Evolutionary conservation across 1,140 invertebrate genomes (phyloP).

Genomic region (honey bee (Apis mellifera)): DNA sequence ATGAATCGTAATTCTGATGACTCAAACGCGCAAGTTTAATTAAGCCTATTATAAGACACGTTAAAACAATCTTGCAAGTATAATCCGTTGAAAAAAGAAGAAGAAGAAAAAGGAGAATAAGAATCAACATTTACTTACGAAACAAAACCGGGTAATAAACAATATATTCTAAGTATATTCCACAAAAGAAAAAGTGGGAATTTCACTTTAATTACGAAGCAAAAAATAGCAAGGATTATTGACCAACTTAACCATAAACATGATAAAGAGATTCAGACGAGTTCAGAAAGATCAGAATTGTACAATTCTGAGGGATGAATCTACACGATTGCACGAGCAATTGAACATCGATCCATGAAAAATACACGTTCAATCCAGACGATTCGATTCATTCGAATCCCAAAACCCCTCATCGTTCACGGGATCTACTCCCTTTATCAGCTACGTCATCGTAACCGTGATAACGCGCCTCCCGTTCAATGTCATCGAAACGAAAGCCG

Average conservation of each 20-base stretch:
- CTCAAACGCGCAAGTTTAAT: neutral
- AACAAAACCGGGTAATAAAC: no score
- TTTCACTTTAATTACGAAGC: neutral
- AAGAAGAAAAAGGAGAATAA: no score
- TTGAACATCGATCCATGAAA: neutral
- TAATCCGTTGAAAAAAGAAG: no score
- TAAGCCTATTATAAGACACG: neutral
- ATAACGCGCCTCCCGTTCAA: slow-evolving; percentile 47
- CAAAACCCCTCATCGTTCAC: neutral
- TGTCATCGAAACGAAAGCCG: slow-evolving; percentile 25
- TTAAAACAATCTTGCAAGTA: neutral
- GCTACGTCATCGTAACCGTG: slow-evolving; percentile 22
- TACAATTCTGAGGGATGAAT: no score
- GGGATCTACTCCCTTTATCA: slow-evolving; percentile 39
- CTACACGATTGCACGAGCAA: neutral
- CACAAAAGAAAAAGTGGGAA: neutral
- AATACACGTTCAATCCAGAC: neutral
- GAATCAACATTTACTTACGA: no score
- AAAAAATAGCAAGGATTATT: neutral
- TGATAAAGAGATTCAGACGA: neutral
- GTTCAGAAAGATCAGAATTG: neutral
- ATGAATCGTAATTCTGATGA: neutral
- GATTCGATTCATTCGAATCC: neutral
- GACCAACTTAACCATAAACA: neutral
- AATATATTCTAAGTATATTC: no score